Conservation (phyloP, 1,140 invertebrate genomes). For the Pristionchus pacificus region DNA sequence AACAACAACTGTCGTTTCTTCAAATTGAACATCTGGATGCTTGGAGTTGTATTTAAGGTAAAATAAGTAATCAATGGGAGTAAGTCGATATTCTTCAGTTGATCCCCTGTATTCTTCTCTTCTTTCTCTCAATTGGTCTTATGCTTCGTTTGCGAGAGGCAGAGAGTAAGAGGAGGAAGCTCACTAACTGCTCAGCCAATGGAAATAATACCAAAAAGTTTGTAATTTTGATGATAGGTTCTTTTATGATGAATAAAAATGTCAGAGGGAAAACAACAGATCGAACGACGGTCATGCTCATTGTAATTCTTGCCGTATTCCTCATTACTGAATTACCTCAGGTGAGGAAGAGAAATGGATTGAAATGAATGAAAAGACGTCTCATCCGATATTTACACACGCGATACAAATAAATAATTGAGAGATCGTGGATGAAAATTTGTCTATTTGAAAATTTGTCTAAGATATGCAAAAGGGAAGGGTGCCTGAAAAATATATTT, state of each 20-base stretch:
- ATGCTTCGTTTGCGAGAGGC: conserved; percentile 42
- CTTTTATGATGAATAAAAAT: conserved; percentile 24
- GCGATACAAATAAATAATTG: not conserved
- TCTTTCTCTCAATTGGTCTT: conserved; percentile 43
- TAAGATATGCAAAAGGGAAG: too few species aligned
- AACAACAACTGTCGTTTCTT: conserved; percentile 44
- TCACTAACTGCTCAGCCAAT: conserved; percentile 22
- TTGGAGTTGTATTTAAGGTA: conserved; percentile 49
- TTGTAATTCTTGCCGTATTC: conserved; percentile 47
- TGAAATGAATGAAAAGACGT: not conserved
- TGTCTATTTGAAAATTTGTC: too few species aligned
- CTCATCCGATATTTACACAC: not conserved
- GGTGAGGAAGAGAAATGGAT: not conserved
- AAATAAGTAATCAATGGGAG: not conserved
- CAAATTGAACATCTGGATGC: conserved; percentile 51
- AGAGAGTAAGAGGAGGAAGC: conserved; percentile 36
- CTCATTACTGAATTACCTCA: conserved; percentile 51
- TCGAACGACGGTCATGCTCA: conserved; percentile 47
- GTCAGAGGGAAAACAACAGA: conserved; percentile 32
- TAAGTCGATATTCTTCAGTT: conserved; percentile 28
- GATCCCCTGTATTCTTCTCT: conserved; percentile 46
- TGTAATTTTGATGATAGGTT: not conserved
- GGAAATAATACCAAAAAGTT: conserved; percentile 9
- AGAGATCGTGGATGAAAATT: not conserved
- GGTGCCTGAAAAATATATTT: too few species aligned